Percentiles rank a stretch among this genome's conserved stretches.
phyloP scores from a whole-genome alignment of 2,113 vertebrate genomes.

The Ginglymostoma cirratum region DNA sequence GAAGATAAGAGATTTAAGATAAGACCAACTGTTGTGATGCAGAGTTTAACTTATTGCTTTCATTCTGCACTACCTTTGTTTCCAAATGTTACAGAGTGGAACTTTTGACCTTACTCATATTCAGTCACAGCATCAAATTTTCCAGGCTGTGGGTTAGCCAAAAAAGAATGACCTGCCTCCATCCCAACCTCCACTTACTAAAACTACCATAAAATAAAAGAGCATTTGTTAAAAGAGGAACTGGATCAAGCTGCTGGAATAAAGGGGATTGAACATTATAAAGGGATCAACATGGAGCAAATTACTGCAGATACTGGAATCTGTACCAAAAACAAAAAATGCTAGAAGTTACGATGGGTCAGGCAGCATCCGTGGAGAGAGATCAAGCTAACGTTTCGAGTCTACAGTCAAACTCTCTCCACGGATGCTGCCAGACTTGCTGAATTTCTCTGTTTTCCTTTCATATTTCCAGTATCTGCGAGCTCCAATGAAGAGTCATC shows the following conservation, averaged over 20 bases:
- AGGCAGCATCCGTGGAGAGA: too few relatives aligned
- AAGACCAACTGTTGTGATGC: not conserved
- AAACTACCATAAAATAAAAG: not conserved
- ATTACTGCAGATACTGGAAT: too few relatives aligned
- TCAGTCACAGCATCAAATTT: not conserved
- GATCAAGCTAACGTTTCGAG: too few relatives aligned
- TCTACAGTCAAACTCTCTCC: too few relatives aligned
- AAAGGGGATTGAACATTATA: not conserved
- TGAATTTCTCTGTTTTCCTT: too few relatives aligned
- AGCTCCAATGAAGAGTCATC: too few relatives aligned
- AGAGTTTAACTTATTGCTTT: not conserved
- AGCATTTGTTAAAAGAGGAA: not conserved
- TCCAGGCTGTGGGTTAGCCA: not conserved
- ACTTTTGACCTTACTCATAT: not conserved
- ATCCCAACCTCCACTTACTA: too few relatives aligned
- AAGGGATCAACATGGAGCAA: not conserved
- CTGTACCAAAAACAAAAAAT: too few relatives aligned
- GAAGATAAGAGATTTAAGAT: not conserved
- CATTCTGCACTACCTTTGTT: not conserved
- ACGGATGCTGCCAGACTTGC: too few relatives aligned
- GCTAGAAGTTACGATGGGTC: too few relatives aligned
- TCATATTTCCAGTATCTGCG: too few relatives aligned
- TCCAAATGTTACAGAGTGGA: not conserved
- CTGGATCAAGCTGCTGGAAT: not conserved
- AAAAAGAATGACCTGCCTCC: too few relatives aligned